A percentile compares a stretch with the other conserved stretches of the same genome.
phyloP scores from a whole-genome alignment of 2,888 invertebrate species.

The Helobdella robusta region DNA sequence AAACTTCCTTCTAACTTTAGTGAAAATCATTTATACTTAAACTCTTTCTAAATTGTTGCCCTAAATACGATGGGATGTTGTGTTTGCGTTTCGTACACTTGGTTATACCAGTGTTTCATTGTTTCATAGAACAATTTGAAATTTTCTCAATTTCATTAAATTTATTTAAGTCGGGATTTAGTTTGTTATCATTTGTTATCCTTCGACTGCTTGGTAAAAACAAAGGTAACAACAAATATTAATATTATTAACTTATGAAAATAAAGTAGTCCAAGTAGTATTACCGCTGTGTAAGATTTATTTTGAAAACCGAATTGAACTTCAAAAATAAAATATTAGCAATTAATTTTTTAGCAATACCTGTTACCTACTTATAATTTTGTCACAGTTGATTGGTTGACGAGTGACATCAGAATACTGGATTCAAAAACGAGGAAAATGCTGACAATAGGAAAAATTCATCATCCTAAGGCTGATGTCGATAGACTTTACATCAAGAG shows the following conservation, averaged over 20 bases:
- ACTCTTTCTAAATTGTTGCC: no score
- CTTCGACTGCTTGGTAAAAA: no score
- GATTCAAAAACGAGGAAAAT: background rate
- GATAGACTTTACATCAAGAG: background rate
- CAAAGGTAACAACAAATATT: no score
- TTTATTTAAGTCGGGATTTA: no score
- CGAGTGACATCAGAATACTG: background rate
- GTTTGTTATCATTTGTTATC: no score
- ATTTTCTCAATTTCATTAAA: no score
- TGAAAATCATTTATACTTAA: no score
- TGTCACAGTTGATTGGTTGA: background rate
- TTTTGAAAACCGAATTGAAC: background rate
- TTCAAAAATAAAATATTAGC: constrained; percentile 6
- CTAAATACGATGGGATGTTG: no score
- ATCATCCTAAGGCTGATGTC: constrained; percentile 5
- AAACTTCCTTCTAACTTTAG: no score
- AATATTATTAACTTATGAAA: background rate
- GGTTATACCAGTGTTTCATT: no score
- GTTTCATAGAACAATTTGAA: no score
- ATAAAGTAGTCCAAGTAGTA: background rate
- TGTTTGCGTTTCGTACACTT: no score
- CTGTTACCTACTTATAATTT: background rate
- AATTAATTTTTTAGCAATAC: background rate
- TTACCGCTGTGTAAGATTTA: background rate
- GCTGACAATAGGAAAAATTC: background rate